phyloP scores from a whole-genome alignment of 2,797 vertebrate genomes.

The Sciurus carolinensis region DNA sequence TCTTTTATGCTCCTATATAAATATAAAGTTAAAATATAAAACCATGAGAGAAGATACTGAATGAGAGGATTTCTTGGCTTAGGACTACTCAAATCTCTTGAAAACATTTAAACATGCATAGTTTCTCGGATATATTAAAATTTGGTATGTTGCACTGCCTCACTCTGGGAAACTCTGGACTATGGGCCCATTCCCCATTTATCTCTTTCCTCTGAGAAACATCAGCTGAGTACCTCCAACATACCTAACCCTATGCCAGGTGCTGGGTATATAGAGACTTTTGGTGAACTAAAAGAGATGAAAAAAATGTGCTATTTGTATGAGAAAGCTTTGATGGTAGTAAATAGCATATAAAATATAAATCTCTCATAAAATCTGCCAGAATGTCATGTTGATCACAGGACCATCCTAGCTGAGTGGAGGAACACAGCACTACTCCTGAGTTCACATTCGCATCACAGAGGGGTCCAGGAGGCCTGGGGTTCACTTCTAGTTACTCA shows the following conservation, averaged over 20 bases:
- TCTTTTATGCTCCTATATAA: neutral
- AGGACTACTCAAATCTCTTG: neutral
- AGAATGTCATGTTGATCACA: conserved; percentile 26
- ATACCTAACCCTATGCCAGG: neutral
- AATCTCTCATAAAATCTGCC: conserved; percentile 3
- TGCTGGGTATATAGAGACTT: conserved; percentile 4
- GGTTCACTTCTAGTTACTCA: neutral
- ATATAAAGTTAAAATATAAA: conserved; percentile 34
- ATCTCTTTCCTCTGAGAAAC: conserved; percentile 53
- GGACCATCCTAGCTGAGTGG: neutral
- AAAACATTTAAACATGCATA: neutral
- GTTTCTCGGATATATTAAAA: neutral
- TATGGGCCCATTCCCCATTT: neutral
- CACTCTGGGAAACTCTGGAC: neutral
- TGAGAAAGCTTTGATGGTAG: conserved; percentile 12
- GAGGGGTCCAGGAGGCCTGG: neutral
- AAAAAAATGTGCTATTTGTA: neutral
- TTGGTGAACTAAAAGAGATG: neutral
- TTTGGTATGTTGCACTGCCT: neutral
- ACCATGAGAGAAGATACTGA: neutral
- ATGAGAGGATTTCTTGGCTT: neutral
- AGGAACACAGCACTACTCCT: neutral
- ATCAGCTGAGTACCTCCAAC: neutral
- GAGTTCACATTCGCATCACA: neutral
- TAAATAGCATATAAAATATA: conserved; percentile 51